Conservation (phyloP, 2,888 invertebrate genomes). For the Pediacus dermestoides region DNA sequence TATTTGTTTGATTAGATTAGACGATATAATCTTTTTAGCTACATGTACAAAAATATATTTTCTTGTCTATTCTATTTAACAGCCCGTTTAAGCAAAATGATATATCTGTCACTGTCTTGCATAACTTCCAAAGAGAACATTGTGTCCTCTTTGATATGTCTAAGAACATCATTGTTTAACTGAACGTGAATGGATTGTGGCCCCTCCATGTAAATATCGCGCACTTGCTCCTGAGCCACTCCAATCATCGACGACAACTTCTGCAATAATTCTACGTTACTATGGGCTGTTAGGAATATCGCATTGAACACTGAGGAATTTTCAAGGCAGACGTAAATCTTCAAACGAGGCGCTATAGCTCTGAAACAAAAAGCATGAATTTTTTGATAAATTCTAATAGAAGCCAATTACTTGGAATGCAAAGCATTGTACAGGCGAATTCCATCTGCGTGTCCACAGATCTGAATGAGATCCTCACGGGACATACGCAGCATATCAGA, state of each 20-base stretch:
- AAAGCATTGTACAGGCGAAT: constrained; percentile 88
- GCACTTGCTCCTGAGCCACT: constrained; percentile 42
- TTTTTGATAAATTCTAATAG: constrained; percentile 3
- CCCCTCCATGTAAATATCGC: constrained; percentile 71
- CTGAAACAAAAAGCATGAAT: constrained; percentile 43
- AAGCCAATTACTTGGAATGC: constrained; percentile 69
- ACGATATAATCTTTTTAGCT: no score
- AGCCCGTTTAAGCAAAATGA: constrained; percentile 50
- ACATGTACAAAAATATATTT: constrained; percentile 6
- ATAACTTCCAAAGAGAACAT: constrained; percentile 62
- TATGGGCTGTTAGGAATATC: constrained; percentile 70
- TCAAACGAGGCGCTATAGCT: constrained; percentile 70
- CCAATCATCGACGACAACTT: constrained; percentile 64
- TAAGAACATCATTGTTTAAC: constrained; percentile 80
- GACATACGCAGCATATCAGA: constrained; percentile 85
- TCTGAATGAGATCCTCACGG: constrained; percentile 88
- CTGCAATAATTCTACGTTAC: constrained; percentile 61
- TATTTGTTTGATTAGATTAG: no score
- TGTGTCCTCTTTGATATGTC: constrained; percentile 76
- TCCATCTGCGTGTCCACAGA: constrained; percentile 91
- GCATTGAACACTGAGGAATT: constrained; percentile 70
- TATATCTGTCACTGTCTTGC: constrained; percentile 32
- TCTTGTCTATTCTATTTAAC: constrained; percentile 20
- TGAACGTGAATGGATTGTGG: constrained; percentile 81
- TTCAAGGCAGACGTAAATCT: constrained; percentile 76